These are phyloP conservation scores for Mormoops blainvillei DNA, from an alignment of 2,113 vertebrate genomes.

Conservation along the genomic window DNA sequence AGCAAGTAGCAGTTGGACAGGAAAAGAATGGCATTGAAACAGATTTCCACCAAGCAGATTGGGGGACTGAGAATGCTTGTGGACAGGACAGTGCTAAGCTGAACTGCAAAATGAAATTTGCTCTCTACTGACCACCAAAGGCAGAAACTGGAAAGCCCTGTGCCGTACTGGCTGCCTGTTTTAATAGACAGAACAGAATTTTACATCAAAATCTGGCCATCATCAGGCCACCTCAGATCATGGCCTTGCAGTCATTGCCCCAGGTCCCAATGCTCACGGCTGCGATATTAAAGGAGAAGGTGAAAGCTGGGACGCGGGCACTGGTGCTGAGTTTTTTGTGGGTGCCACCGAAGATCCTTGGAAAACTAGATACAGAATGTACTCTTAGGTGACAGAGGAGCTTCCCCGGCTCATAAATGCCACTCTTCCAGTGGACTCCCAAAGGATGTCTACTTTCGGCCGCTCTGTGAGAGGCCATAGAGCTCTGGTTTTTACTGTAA, in stretches of 20 bases:
- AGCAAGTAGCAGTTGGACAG: background rate
- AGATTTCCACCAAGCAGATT: slow-evolving; percentile 92
- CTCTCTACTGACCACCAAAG: slow-evolving; percentile 91
- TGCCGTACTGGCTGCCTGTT: slow-evolving; percentile 96
- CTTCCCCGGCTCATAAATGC: background rate
- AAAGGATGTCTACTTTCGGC: background rate
- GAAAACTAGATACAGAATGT: background rate
- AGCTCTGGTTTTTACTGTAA: background rate
- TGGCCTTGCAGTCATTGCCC: slow-evolving; percentile 88
- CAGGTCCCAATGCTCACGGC: slow-evolving; percentile 92
- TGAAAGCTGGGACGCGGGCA: background rate
- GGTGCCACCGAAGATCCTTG: background rate
- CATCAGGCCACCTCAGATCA: slow-evolving; percentile 90
- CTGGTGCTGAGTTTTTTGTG: background rate
- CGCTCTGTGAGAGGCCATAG: background rate
- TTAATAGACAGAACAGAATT: slow-evolving; percentile 91
- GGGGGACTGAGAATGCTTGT: slow-evolving; percentile 96
- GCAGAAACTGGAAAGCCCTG: slow-evolving; percentile 90
- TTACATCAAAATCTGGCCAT: slow-evolving; percentile 93
- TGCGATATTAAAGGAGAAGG: background rate
- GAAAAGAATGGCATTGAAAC: slow-evolving; percentile 86
- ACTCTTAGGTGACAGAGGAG: slow-evolving; percentile 18
- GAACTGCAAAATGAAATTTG: slow-evolving; percentile 97
- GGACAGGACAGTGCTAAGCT: slow-evolving; percentile 94
- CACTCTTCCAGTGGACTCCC: background rate